Base-by-base conservation (phyloP, 2,888 invertebrate genomes). In the Dicycla oo region DNA sequence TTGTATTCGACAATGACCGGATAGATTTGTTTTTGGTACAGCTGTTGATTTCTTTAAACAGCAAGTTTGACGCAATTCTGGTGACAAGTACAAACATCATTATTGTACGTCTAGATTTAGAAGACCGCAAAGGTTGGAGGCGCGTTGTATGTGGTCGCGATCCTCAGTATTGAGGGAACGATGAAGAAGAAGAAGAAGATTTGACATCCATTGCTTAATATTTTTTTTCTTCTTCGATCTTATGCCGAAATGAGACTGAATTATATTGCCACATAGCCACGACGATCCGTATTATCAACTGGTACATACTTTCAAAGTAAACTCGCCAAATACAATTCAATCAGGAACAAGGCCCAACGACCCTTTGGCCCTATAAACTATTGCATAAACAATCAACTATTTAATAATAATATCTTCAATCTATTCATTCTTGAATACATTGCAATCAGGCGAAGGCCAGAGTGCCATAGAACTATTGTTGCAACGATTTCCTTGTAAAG, bases 401-500 rank as follows among this genome's bases (percentile, higher is more conserved):
- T 66, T 63, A 73, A 56, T 58, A 57, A 72, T 43, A 72, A 64
- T 83, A 85, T 85, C 70, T 73, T 40, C 53, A 64, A 73, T 84
- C 69, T 72, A 66, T 78, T 56, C 63, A 26, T 61, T 34, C 49
- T 66, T 67, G 65, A 78, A 78, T 61, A 62, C 49, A 47, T 30
- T 57, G 84, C 56, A 75, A 73, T 82, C 65, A 82, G 70, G 75
- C 57, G 70, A 82, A 78, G 82, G 85, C 47, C 70, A 20, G 7
- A 18, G 10, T 58, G 30, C 54, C 56, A 64, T 53, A 10, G 61
- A 58, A 23, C 64, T 67, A 70, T 72, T 74, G 82, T 74, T 68
- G 66, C 58, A 84, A 78, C 23, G 5, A 57, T 62, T 82, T 84
- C 82, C 82, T 82, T 81, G 63, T 84, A 78, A 56, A 68, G 69